These are phyloP conservation scores for Drosophila punjabiensis DNA, from an alignment of 1,140 invertebrate species.

Conservation along the genomic window DNA sequence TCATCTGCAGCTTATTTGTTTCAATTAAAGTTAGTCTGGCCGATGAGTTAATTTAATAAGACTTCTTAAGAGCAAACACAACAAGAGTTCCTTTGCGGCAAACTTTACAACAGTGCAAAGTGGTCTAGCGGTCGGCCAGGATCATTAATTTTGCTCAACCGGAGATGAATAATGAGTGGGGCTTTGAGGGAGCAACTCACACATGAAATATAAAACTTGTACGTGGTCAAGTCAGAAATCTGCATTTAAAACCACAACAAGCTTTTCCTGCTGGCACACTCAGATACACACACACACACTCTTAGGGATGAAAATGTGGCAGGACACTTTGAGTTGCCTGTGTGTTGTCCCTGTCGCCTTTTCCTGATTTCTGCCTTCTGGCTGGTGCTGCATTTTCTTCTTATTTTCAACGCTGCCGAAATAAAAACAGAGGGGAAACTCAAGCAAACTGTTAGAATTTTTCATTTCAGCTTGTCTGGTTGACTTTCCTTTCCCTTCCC, in stretches of 20 bases:
- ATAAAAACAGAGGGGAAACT: conserved; percentile 19
- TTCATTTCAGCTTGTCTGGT: conserved; percentile 41
- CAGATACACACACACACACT: conserved; percentile 2
- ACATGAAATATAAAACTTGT: conserved; percentile 36
- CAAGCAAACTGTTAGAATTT: conserved; percentile 50
- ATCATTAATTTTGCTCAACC: conserved; percentile 68
- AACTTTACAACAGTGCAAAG: conserved; percentile 19
- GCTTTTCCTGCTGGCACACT: conserved; percentile 4
- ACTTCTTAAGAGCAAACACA: conserved; percentile 31
- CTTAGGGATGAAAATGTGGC: conserved; percentile 14
- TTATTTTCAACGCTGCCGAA: conserved; percentile 25
- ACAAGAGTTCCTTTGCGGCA: conserved; percentile 12
- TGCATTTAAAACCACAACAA: conserved; percentile 49
- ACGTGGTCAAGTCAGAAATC: conserved; percentile 56
- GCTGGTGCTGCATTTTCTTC: conserved; percentile 17
- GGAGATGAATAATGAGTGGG: conserved; percentile 68
- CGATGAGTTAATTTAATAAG: conserved; percentile 13
- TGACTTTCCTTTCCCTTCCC: background rate
- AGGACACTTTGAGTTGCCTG: conserved; percentile 36
- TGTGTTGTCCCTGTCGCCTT: conserved; percentile 22
- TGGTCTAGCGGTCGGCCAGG: conserved; percentile 29
- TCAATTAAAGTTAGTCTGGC: background rate
- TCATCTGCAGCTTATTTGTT: background rate
- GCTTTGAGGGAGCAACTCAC: conserved; percentile 11
- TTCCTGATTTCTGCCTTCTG: conserved; percentile 40